Percentiles rank a stretch among this genome's conserved stretches.
Conservation (phyloP, 2,113 vertebrate genomes). For the Rhegmatorhina hoffmannsi region DNA sequence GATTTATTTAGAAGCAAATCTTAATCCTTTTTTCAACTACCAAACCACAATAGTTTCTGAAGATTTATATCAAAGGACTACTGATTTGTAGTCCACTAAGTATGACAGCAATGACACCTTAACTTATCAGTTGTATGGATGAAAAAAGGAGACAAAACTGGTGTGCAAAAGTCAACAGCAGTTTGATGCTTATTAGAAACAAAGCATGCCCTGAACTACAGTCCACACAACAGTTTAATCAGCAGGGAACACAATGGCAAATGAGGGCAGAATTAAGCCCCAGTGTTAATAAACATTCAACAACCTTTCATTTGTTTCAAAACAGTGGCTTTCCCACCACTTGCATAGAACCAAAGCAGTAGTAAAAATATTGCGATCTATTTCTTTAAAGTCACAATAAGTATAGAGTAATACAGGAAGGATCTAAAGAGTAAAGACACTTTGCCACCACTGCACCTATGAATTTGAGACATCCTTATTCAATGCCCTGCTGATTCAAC, state of each 20-base stretch:
- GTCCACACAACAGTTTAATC: background rate
- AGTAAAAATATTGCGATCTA: background rate
- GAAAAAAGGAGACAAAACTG: background rate
- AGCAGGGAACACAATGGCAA: background rate
- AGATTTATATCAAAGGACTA: background rate
- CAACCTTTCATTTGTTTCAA: background rate
- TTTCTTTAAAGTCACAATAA: background rate
- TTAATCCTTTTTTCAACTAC: background rate
- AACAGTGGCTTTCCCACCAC: background rate
- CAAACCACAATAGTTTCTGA: background rate
- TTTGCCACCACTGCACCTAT: background rate
- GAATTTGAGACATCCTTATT: background rate
- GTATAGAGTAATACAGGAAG: background rate
- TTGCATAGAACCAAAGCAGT: background rate
- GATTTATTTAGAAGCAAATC: background rate
- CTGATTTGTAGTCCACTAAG: background rate
- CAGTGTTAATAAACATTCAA: background rate
- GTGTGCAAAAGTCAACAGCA: background rate
- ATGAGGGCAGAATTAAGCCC: background rate
- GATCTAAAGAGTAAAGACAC: background rate
- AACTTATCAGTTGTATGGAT: background rate
- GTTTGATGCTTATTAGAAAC: background rate
- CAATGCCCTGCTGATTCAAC: background rate
- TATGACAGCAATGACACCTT: background rate
- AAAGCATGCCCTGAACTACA: background rate